Base-by-base conservation (phyloP, 2,888 invertebrate genomes). In the Phrixothrix hirtus region DNA sequence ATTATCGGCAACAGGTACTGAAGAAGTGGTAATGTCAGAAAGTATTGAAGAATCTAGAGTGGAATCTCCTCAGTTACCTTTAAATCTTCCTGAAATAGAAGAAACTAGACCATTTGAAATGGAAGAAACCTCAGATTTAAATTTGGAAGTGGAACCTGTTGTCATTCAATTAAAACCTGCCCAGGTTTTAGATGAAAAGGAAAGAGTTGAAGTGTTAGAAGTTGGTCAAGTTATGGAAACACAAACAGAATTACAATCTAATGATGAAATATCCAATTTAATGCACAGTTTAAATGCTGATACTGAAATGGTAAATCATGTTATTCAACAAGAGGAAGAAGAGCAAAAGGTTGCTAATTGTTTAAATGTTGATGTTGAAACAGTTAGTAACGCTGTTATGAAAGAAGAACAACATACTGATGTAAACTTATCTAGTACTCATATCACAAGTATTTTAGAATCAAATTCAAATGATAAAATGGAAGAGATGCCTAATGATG, bases 81-180 rank as follows among this genome's bases (percentile, higher is more conserved):
- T 34, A 10, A 44, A 44, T 7, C 34, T 35, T 17, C 34, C 34
- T 10, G 35, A 43, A 34, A 13, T 43, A 14, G 35, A 35, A 12
- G 44, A 35, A 43, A 27, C 35, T 12, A 31, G 11, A 31, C 12
- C 31, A 10, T 16, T 15, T 14, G 43, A 43, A 25, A 15, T 26
- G 1, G 25, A 43, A 15, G 32, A 43, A 10, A 34, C 21, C n/a
- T 14, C 11, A 26, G 26, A 34, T 16, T 11, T 44, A n/a, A 32
- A 43, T 10, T 31, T 11, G n/a, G 17, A 35, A n/a, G 3, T 10
- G n/a, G 35, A 43, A 12, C 26, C 13, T 15, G 11, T 3, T 7
- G 26, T 10, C 14, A 9, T 41, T n/a, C 4, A 35, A 15, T 11
- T 16, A 11, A 27, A 44, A 27, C 27, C 14, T n/a, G 25, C 34